A percentile compares a stretch with the other conserved stretches of the same genome.
Conservation (phyloP, 1,140 invertebrate species). For the Drosophila pectinifera region DNA sequence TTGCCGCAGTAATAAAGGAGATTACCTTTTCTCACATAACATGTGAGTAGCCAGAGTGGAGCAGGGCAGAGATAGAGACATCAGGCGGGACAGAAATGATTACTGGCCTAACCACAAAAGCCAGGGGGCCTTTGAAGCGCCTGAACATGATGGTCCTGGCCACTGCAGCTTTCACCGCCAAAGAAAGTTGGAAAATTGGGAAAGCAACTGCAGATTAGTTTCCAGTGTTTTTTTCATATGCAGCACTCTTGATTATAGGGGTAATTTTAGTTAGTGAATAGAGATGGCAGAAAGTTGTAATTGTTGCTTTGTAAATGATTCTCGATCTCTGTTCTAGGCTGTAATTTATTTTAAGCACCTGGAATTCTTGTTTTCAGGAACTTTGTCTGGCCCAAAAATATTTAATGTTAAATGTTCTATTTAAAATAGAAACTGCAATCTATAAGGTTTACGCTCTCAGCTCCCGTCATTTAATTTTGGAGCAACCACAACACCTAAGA, state of each 20-base stretch:
- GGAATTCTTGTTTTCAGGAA: no score
- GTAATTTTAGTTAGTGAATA: not conserved
- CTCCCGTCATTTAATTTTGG: constrained; percentile 34
- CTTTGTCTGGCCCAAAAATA: not conserved
- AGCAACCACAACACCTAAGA: constrained; percentile 25
- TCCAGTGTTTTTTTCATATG: no score
- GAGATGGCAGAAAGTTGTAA: no score
- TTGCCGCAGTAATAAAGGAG: constrained; percentile 82
- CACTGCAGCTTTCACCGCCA: constrained; percentile 24
- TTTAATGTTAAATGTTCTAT: constrained; percentile 1
- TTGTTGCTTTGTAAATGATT: no score
- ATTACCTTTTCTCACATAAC: constrained; percentile 75
- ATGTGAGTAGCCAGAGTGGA: constrained; percentile 53
- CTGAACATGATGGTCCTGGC: constrained; percentile 30
- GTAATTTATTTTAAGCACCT: not conserved
- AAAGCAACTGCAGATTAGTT: not conserved
- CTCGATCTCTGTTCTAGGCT: not conserved
- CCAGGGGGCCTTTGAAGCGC: constrained; percentile 47
- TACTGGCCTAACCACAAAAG: constrained; percentile 45
- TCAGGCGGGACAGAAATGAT: constrained; percentile 54
- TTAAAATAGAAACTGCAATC: constrained; percentile 8
- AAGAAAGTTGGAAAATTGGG: constrained; percentile 17
- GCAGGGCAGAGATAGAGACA: constrained; percentile 13
- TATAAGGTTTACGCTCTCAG: constrained; percentile 14
- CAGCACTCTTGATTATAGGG: no score